Evolutionary conservation across 2,113 vertebrate genomes (phyloP).

Genomic region (Tychaedon coryphoeus): DNA sequence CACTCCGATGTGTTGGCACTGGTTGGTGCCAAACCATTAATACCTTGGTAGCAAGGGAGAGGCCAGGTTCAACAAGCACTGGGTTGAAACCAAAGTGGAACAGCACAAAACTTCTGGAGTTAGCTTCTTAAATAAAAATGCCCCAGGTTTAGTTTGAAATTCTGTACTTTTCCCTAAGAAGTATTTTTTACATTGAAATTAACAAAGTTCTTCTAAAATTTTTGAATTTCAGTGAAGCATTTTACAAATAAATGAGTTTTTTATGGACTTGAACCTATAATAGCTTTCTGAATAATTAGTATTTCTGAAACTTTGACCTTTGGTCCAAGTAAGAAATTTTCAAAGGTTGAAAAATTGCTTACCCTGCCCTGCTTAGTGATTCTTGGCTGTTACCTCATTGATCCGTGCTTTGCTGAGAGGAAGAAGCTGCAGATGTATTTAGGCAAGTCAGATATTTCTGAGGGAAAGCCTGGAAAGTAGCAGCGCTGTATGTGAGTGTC

Average conservation of each 20-base stretch:
- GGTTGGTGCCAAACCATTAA: neutral
- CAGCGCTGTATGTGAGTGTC: neutral
- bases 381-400: neutral
- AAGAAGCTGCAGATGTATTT: neutral
- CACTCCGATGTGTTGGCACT: slow-evolving; percentile 3
- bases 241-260: neutral
- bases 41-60: neutral
- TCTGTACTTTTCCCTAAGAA: neutral
- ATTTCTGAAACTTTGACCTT: neutral
- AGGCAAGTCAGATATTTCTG: neutral
- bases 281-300: neutral
- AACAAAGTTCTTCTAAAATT: neutral
- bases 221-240: fast-evolving
- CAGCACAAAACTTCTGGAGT: neutral
- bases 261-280: neutral
- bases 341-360: neutral
- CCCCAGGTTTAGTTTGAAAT: neutral
- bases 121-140: neutral
- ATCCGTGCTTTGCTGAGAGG: neutral
- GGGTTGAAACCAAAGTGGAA: neutral
- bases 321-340: neutral
- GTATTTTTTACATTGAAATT: neutral
- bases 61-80: neutral
- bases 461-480: neutral
- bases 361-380: neutral